Evolutionary conservation across 37 sponge, comb jelly and placozoan species (phyloP).

Genomic region (Hormiphora californensis): DNA sequence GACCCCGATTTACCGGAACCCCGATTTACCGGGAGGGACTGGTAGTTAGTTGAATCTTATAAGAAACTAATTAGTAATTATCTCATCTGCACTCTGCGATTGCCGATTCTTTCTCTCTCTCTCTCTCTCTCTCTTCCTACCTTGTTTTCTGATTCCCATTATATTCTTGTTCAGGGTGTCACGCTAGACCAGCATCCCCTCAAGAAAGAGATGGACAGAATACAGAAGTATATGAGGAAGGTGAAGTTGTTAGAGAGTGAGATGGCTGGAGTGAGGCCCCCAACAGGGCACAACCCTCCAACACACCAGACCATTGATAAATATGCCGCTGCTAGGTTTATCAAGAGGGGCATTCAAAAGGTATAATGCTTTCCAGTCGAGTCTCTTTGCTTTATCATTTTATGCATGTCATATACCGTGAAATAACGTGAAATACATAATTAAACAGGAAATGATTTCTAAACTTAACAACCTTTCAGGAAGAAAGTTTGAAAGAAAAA

Average conservation of each 20-base stretch:
- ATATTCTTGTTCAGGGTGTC: neutral
- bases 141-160: too few species aligned
- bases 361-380: neutral
- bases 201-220: slow-evolving; percentile 33
- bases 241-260: slow-evolving; percentile 13
- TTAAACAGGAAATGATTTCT: neutral
- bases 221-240: slow-evolving; percentile 43
- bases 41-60: too few species aligned
- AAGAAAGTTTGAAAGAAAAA: too few species aligned
- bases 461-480: neutral
- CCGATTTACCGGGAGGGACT: too few species aligned
- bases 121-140: too few species aligned
- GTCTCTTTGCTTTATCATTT: neutral
- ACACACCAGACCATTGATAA: neutral
- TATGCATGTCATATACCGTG: neutral
- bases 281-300: slow-evolving; percentile 1
- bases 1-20: too few species aligned
- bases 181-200: neutral
- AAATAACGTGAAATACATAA: neutral
- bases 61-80: too few species aligned
- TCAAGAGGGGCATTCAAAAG: neutral
- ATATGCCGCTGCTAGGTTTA: slow-evolving; percentile 30
- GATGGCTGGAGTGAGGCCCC: neutral
- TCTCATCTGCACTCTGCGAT: too few species aligned
- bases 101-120: too few species aligned